Evolutionary conservation across 2,888 invertebrate species (phyloP).

Genomic region (Dione vanillae): DNA sequence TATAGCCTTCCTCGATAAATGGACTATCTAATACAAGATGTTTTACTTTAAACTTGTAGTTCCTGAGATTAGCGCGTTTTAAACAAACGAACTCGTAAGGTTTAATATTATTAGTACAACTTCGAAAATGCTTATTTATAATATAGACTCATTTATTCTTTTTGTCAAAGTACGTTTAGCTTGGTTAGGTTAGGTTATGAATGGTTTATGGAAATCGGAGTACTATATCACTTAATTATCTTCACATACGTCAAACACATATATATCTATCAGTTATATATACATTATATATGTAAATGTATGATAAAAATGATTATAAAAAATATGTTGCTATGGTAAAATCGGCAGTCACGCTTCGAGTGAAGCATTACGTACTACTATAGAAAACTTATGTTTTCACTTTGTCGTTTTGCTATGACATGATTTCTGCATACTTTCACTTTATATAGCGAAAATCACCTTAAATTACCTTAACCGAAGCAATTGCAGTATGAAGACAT

Average conservation of each 20-base stretch:
- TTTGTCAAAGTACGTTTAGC: too few relatives aligned
- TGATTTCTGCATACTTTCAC: constrained; percentile 39
- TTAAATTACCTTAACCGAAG: constrained; percentile 3
- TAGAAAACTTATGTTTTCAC: constrained; percentile 32
- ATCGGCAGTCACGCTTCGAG: background rate
- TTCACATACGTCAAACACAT: background rate
- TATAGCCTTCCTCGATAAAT: too few relatives aligned
- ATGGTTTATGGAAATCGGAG: too few relatives aligned
- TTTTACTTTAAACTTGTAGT: too few relatives aligned
- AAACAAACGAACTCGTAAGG: too few relatives aligned
- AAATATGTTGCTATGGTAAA: constrained; percentile 2
- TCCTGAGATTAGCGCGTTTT: too few relatives aligned
- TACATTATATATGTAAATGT: background rate
- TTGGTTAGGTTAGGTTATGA: too few relatives aligned
- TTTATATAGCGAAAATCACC: constrained; percentile 30
- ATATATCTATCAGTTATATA: background rate
- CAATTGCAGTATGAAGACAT: background rate
- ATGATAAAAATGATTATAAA: background rate
- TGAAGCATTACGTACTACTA: background rate
- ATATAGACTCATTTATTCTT: too few relatives aligned
- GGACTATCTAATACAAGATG: too few relatives aligned
- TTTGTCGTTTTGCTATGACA: constrained; percentile 25
- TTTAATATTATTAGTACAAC: too few relatives aligned
- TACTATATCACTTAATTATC: too few relatives aligned
- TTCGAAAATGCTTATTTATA: too few relatives aligned